A percentile compares a stretch with the other conserved stretches of the same genome.
phyloP scores from a whole-genome alignment of 2,797 vertebrate species.

The Cyclura pinguis region DNA sequence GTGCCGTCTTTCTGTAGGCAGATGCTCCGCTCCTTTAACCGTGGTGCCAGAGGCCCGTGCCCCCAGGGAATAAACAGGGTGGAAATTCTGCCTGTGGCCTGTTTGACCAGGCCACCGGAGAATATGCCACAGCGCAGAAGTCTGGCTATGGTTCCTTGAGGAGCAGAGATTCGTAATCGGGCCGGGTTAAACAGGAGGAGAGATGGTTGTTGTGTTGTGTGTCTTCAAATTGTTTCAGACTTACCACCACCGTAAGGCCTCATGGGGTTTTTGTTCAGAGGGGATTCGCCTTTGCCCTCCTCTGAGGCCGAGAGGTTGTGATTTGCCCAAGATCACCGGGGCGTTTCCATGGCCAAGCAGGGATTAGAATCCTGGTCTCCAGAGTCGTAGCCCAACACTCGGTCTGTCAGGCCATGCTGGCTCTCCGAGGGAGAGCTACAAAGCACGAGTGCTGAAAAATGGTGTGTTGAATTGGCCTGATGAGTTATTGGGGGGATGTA shows the following conservation, averaged over 20 bases:
- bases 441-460: neutral
- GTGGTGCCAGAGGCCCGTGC: too few relatives aligned
- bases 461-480: neutral
- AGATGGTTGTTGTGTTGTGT: neutral
- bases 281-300: too few relatives aligned
- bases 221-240: too few relatives aligned
- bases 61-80: too few relatives aligned
- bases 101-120: neutral
- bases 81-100: neutral
- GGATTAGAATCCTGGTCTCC: too few relatives aligned
- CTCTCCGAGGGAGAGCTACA: neutral
- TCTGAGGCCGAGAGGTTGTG: too few relatives aligned
- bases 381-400: too few relatives aligned
- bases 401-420: too few relatives aligned
- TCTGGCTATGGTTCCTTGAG: neutral
- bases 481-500: neutral
- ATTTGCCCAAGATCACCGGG: too few relatives aligned
- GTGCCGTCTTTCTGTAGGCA: neutral
- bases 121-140: neutral
- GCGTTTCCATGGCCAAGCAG: too few relatives aligned
- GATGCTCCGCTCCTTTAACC: neutral
- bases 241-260: too few relatives aligned
- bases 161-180: neutral
- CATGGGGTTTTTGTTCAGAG: too few relatives aligned
- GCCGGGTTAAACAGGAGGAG: neutral